Conservation (phyloP, 2,888 invertebrate genomes). For the Hydriomena furcata region DNA sequence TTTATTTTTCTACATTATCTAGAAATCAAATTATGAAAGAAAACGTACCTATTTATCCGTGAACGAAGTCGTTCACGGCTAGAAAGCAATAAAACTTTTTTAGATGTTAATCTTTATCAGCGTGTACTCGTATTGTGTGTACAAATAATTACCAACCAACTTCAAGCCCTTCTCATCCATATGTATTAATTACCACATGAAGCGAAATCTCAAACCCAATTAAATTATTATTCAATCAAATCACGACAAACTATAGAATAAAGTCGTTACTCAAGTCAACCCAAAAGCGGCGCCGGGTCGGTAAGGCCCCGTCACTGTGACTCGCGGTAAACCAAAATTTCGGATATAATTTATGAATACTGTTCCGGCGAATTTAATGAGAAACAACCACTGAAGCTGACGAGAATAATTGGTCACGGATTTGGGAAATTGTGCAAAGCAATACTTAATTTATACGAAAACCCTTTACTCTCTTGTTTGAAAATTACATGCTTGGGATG, state of each 20-base stretch:
- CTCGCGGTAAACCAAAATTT: conserved; percentile 44
- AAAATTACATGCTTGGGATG: too few species aligned
- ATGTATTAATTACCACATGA: conserved; percentile 3
- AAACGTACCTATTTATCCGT: too few species aligned
- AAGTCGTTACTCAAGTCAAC: conserved; percentile 37
- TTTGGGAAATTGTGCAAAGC: conserved; percentile 30
- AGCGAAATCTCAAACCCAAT: conserved; percentile 10
- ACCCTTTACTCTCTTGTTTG: conserved; percentile 10
- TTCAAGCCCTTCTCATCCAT: neutral
- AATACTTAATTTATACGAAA: conserved; percentile 24
- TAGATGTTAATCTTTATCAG: too few species aligned
- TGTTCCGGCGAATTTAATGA: conserved; percentile 32
- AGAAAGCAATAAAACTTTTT: too few species aligned
- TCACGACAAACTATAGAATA: conserved; percentile 26
- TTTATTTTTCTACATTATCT: too few species aligned
- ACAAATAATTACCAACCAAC: too few species aligned
- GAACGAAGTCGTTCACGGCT: too few species aligned
- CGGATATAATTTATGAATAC: conserved; percentile 43
- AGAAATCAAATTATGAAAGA: too few species aligned
- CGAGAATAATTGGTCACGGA: conserved; percentile 38
- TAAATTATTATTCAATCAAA: conserved; percentile 23
- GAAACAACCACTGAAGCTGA: conserved; percentile 38
- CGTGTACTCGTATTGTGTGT: too few species aligned
- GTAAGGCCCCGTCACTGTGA: conserved; percentile 41
- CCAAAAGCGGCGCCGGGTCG: conserved; percentile 23